A percentile compares a stretch with the other conserved stretches of the same genome.
phyloP scores from a whole-genome alignment of 2,113 vertebrate genomes.

The Halichoerus grypus region DNA sequence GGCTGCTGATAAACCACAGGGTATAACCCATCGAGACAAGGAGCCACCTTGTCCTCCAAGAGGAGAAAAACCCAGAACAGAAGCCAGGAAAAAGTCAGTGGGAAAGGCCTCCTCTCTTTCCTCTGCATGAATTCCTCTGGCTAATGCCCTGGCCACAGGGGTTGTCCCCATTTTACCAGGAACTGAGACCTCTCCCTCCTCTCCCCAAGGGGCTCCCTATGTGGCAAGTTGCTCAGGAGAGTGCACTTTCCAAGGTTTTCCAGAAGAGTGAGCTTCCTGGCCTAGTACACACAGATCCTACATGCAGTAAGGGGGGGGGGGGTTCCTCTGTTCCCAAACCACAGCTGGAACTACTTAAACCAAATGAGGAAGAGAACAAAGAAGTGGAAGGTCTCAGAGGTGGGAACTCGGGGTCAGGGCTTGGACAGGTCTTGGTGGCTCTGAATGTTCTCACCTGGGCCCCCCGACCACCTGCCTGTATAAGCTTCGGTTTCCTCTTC shows the following conservation, averaged over 20 bases:
- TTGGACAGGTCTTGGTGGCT: background rate
- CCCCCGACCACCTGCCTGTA: background rate
- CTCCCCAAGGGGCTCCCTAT: background rate
- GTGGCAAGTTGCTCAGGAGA: background rate
- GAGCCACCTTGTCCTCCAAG: background rate
- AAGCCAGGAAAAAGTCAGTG: background rate
- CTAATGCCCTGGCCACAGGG: background rate
- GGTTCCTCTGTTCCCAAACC: background rate
- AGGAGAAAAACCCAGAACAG: background rate
- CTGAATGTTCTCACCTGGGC: background rate
- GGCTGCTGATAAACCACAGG: background rate
- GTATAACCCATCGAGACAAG: background rate
- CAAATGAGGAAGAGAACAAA: background rate
- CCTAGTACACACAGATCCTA: background rate
- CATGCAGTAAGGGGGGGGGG: background rate
- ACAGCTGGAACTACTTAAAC: background rate
- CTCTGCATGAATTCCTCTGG: background rate
- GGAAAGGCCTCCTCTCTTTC: background rate
- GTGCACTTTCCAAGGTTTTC: background rate
- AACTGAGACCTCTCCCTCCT: background rate
- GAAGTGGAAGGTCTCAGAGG: background rate
- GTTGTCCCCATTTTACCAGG: background rate
- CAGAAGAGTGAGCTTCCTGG: background rate
- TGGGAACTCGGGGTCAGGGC: background rate
- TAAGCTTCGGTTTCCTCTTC: background rate